Percentiles rank a stretch among this genome's conserved stretches.
phyloP scores from a whole-genome alignment of 2,797 vertebrate species.

The Macropodus opercularis region DNA sequence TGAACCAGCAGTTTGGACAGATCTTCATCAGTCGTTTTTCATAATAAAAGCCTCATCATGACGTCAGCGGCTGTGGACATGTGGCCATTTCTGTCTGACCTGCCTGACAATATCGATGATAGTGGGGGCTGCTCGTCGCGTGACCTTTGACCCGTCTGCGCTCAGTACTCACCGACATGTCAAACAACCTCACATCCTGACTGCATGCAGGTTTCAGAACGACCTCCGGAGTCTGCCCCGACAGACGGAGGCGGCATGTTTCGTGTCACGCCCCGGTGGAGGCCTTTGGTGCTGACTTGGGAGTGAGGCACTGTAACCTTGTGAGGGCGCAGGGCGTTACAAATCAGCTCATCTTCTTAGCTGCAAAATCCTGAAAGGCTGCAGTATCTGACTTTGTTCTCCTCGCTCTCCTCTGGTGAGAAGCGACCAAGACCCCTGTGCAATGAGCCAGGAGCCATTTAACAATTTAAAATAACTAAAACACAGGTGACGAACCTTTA shows the following conservation, averaged over 20 bases:
- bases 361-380: constrained; percentile 45
- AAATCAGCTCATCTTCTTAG: constrained; percentile 56
- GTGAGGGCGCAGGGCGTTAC: constrained; percentile 54
- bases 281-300: constrained; percentile 32
- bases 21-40: constrained; percentile 23
- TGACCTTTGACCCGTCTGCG: constrained; percentile 46
- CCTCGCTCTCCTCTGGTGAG: constrained; percentile 27
- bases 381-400: constrained; percentile 29
- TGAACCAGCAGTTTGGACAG: constrained; percentile 2
- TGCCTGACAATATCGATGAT: constrained; percentile 30
- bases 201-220: constrained; percentile 30
- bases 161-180: not conserved
- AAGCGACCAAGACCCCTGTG: constrained; percentile 36
- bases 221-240: constrained; percentile 29
- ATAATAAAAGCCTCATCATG: constrained; percentile 18
- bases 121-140: constrained; percentile 14
- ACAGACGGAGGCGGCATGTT: constrained; percentile 37
- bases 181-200: constrained; percentile 28
- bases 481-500: not conserved
- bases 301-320: constrained; percentile 62
- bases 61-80: constrained; percentile 1
- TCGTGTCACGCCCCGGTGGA: constrained; percentile 48
- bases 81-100: constrained; percentile 23
- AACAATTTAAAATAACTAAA: constrained; percentile 7
- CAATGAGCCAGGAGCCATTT: no score